Percentiles rank a stretch among this genome's conserved stretches.
phyloP scores from a whole-genome alignment of 2,113 vertebrate species.

The Nanorana parkeri region DNA sequence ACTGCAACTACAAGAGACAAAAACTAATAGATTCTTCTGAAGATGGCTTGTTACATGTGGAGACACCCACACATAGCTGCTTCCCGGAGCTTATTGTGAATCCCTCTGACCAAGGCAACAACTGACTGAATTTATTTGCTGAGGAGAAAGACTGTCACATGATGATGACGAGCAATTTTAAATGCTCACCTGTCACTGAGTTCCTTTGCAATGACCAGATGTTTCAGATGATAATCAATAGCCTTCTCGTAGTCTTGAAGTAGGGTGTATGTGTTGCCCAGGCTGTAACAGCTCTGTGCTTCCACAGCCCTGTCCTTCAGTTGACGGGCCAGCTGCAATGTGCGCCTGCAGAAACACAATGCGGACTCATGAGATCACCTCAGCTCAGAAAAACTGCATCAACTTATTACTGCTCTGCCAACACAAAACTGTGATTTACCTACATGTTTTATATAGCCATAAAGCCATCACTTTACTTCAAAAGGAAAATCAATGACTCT shows the following conservation, averaged over 20 bases:
- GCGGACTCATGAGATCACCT: background rate
- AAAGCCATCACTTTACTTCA: no score
- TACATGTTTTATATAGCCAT: no score
- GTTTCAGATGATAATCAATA: slow-evolving; percentile 94
- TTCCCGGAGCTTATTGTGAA: background rate
- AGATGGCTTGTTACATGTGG: background rate
- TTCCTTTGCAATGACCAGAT: slow-evolving; percentile 93
- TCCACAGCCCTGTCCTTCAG: slow-evolving; percentile 92
- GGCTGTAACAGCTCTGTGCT: slow-evolving; percentile 95
- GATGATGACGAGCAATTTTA: background rate
- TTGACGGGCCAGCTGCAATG: slow-evolving; percentile 88
- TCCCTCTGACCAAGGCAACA: background rate
- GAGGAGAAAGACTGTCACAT: background rate
- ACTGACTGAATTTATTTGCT: background rate
- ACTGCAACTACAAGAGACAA: background rate
- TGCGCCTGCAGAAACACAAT: slow-evolving; percentile 76
- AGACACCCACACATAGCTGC: slow-evolving; percentile 6
- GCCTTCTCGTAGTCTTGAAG: slow-evolving; percentile 95
- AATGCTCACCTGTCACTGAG: slow-evolving; percentile 85
- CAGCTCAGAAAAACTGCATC: slow-evolving; percentile 7
- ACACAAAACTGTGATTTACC: no score
- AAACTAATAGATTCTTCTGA: background rate
- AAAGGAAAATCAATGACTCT: no score
- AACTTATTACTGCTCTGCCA: no score
- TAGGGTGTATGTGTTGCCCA: slow-evolving; percentile 94